phyloP scores from a whole-genome alignment of 92 coral and sea anemone species.

The Epizoanthus illoricatus region DNA sequence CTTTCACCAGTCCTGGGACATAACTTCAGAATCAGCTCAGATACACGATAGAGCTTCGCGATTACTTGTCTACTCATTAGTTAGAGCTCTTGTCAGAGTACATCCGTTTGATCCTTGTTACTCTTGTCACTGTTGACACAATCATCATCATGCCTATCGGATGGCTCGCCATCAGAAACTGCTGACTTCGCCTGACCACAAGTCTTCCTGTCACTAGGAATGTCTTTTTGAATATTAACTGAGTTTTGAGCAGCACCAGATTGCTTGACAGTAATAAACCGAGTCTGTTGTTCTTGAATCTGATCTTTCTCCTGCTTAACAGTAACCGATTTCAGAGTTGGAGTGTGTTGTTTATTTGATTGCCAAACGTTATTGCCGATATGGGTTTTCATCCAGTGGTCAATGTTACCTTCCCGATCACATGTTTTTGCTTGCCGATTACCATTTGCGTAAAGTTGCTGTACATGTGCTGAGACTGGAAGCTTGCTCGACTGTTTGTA shows the following conservation, averaged over 20 bases:
- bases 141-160: background rate
- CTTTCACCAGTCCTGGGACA: background rate
- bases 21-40: background rate
- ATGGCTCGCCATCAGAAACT: background rate
- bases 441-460: background rate
- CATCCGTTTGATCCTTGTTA: background rate
- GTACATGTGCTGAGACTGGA: background rate
- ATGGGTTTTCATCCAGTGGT: background rate
- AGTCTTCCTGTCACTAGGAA: background rate
- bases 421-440: background rate
- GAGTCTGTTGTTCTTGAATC: background rate
- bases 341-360: background rate
- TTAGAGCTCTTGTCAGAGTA: background rate
- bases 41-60: background rate
- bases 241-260: background rate
- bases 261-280: background rate
- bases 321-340: background rate
- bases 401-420: background rate
- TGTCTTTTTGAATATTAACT: too few species aligned
- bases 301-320: background rate
- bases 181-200: background rate
- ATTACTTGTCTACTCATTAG: background rate
- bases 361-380: background rate
- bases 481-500: background rate
- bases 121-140: background rate